phyloP scores from a whole-genome alignment of 1,140 invertebrate genomes.

The Zaprionus tsacasi region DNA sequence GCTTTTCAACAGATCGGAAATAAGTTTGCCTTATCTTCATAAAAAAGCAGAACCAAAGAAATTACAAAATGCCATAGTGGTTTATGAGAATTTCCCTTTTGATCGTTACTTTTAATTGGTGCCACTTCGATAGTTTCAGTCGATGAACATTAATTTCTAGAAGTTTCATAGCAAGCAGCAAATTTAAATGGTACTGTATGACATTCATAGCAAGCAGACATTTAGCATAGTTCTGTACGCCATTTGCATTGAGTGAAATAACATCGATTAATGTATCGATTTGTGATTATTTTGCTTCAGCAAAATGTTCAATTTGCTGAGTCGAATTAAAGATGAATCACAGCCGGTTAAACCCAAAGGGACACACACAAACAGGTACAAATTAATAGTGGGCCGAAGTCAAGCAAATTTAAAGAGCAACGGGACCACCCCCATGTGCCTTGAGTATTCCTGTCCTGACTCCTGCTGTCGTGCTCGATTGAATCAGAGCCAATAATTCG shows the following conservation, averaged over 20 bases:
- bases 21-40: conserved; percentile 28
- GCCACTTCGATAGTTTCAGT: neutral
- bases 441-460: conserved; percentile 5
- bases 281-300: neutral
- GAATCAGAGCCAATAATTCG: conserved; percentile 80
- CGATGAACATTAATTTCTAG: neutral
- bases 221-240: neutral
- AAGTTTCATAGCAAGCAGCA: neutral
- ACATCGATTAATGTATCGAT: too few species aligned
- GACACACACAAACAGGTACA: neutral
- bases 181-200: neutral
- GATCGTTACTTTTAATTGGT: neutral
- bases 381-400: neutral
- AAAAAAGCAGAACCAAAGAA: conserved; percentile 1
- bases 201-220: too few species aligned
- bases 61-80: neutral
- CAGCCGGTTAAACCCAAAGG: neutral
- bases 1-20: conserved; percentile 67
- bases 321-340: neutral
- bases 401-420: conserved; percentile 37
- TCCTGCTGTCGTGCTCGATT: conserved; percentile 60
- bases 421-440: conserved; percentile 16
- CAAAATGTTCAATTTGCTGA: conserved; percentile 13
- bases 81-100: neutral
- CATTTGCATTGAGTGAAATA: neutral